phyloP scores from a whole-genome alignment of 1,140 invertebrate genomes.

The Drosophila arawakana region DNA sequence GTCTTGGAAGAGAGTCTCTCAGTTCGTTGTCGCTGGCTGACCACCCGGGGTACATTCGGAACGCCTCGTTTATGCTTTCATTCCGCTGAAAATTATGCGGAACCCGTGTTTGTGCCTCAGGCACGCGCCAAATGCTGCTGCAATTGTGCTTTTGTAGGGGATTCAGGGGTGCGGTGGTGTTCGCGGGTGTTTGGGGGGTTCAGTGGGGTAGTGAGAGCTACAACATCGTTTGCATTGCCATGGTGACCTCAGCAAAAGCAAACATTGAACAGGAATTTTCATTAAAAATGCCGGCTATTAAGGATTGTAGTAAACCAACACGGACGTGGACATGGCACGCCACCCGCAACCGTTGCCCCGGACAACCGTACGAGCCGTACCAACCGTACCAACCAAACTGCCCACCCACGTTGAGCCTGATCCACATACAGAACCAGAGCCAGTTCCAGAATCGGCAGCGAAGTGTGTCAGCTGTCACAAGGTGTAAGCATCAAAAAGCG shows the following conservation, averaged over 20 bases:
- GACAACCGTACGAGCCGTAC: not conserved
- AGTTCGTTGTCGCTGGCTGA: slow-evolving; percentile 40
- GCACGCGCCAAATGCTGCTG: slow-evolving; percentile 67
- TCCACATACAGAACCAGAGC: not conserved
- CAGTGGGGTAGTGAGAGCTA: too few species aligned
- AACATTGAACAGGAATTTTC: slow-evolving; percentile 80
- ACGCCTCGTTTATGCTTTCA: slow-evolving; percentile 80
- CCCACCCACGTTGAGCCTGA: slow-evolving; percentile 3
- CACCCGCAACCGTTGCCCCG: slow-evolving; percentile 5
- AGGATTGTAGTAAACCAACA: not conserved
- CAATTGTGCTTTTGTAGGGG: slow-evolving; percentile 22
- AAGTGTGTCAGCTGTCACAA: slow-evolving; percentile 81
- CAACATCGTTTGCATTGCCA: slow-evolving; percentile 48
- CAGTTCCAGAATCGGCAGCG: slow-evolving; percentile 45
- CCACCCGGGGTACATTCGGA: slow-evolving; percentile 63
- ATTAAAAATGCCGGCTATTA: slow-evolving; percentile 61
- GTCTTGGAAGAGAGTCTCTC: slow-evolving; percentile 19
- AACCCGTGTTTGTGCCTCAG: slow-evolving; percentile 74
- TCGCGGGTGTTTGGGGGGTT: too few species aligned
- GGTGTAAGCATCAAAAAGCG: slow-evolving; percentile 71
- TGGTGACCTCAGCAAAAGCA: slow-evolving; percentile 71
- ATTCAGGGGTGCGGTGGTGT: too few species aligned
- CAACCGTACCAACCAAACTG: not conserved
- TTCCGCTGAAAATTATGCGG: slow-evolving; percentile 78
- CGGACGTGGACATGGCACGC: slow-evolving; percentile 4